These are phyloP conservation scores for Potorous gilbertii DNA, from an alignment of 2,797 vertebrate species.

Conservation along the genomic window DNA sequence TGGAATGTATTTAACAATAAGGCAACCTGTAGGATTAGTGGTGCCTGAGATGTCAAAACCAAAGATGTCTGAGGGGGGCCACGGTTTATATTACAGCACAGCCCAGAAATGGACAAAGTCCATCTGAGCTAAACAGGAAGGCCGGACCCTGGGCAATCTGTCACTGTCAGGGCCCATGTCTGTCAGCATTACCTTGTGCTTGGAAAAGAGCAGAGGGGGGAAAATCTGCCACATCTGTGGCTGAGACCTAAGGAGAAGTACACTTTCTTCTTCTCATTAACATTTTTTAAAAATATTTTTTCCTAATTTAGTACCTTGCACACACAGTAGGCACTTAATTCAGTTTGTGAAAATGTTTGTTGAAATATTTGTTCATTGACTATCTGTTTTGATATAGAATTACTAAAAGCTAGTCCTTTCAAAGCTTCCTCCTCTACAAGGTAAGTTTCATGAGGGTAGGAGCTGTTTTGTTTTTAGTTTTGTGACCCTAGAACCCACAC, in stretches of 20 bases:
- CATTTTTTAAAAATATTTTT: not conserved
- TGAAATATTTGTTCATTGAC: not conserved
- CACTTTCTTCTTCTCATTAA: not conserved
- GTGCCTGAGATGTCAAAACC: constrained; percentile 55
- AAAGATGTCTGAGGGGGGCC: constrained; percentile 25
- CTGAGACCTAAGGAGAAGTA: constrained; percentile 55
- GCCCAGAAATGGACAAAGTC: constrained; percentile 55
- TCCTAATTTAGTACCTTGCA: not conserved
- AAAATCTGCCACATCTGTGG: constrained; percentile 59
- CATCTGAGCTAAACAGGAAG: constrained; percentile 77
- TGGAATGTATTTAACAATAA: not conserved
- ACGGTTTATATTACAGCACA: constrained; percentile 69
- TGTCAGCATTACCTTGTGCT: constrained; percentile 60
- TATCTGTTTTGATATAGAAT: not conserved
- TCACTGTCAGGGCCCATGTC: constrained; percentile 77
- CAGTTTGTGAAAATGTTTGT: not conserved
- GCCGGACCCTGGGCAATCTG: constrained; percentile 75
- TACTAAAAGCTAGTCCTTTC: not conserved
- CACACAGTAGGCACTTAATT: not conserved
- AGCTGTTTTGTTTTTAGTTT: not conserved
- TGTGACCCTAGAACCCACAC: not conserved
- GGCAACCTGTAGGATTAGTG: not conserved
- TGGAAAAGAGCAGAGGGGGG: constrained; percentile 74
- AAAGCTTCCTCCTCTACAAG: not conserved
- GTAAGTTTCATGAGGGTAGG: not conserved